phyloP scores from a whole-genome alignment of 2,113 vertebrate species.

The Melanocharis versteri region DNA sequence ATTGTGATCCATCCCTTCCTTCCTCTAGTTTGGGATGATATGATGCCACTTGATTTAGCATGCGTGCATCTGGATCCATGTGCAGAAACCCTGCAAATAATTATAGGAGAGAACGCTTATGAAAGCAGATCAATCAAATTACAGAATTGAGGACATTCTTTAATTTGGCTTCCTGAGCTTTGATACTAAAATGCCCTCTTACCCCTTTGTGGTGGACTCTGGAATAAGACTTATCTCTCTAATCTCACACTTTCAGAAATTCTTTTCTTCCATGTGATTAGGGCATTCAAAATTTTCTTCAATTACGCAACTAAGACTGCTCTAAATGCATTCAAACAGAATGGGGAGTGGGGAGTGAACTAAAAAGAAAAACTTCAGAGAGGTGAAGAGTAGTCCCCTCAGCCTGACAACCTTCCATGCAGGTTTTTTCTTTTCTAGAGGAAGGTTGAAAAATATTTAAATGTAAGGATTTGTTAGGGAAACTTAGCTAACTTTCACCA shows the following conservation, averaged over 20 bases:
- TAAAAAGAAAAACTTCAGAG: neutral
- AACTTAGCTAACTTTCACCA: neutral
- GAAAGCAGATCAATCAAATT: neutral
- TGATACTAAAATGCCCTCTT: neutral
- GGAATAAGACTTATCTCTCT: neutral
- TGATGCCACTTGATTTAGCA: neutral
- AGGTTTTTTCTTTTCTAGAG: neutral
- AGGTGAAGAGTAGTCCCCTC: neutral
- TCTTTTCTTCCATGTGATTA: neutral
- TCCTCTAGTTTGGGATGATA: neutral
- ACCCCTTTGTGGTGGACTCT: neutral
- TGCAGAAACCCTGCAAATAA: neutral
- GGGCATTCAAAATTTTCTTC: neutral
- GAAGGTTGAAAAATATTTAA: neutral
- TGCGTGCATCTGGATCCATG: neutral
- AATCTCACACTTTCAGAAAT: neutral
- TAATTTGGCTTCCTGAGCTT: neutral
- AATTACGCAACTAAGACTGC: neutral
- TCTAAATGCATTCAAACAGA: neutral
- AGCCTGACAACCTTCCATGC: neutral
- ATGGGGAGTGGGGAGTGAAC: neutral
- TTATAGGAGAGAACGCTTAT: neutral
- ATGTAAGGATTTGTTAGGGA: neutral
- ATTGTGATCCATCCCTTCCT: neutral
- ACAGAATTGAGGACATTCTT: neutral